Conservation (phyloP, 2,888 invertebrate species). For the Siphlonurus alternatus region DNA sequence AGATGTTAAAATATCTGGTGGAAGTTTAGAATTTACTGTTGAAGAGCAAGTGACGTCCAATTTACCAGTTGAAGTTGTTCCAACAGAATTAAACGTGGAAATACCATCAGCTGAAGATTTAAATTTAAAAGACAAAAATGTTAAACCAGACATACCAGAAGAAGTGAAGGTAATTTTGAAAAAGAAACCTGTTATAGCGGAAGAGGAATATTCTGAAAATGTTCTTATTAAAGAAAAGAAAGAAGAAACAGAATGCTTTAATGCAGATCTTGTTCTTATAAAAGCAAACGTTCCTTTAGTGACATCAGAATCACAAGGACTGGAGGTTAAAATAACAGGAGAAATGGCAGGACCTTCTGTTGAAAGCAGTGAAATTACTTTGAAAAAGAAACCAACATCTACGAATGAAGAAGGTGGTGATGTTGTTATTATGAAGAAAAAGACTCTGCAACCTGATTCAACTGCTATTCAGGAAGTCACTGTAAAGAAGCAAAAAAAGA, state of each 20-base stretch:
- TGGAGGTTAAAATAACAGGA: conserved; percentile 14
- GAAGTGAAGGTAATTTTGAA: too few relatives aligned
- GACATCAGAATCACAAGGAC: conserved; percentile 16
- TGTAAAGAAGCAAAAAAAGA: conserved; percentile 17
- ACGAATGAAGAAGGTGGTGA: conserved; percentile 16
- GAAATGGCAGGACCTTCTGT: conserved; percentile 4
- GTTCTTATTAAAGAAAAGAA: conserved; percentile 15
- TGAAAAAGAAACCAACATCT: conserved; percentile 7
- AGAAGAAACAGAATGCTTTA: conserved; percentile 22
- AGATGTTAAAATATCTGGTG: too few relatives aligned
- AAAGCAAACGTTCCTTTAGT: conserved; percentile 15
- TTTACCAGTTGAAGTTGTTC: too few relatives aligned
- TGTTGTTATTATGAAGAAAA: conserved; percentile 15
- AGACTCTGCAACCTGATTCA: conserved; percentile 23
- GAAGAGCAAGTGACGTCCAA: too few relatives aligned
- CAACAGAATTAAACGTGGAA: too few relatives aligned
- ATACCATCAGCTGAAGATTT: too few relatives aligned
- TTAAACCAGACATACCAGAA: conserved; percentile 18
- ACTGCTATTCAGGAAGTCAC: too few relatives aligned
- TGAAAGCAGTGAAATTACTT: too few relatives aligned
- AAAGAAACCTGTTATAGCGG: conserved; percentile 3
- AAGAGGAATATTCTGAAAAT: conserved; percentile 3
- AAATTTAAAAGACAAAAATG: too few relatives aligned
- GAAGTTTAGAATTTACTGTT: too few relatives aligned
- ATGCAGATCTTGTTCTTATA: conserved; percentile 12